Evolutionary conservation across 1,140 invertebrate species (phyloP).

Genomic region (Drosophila repletoides): DNA sequence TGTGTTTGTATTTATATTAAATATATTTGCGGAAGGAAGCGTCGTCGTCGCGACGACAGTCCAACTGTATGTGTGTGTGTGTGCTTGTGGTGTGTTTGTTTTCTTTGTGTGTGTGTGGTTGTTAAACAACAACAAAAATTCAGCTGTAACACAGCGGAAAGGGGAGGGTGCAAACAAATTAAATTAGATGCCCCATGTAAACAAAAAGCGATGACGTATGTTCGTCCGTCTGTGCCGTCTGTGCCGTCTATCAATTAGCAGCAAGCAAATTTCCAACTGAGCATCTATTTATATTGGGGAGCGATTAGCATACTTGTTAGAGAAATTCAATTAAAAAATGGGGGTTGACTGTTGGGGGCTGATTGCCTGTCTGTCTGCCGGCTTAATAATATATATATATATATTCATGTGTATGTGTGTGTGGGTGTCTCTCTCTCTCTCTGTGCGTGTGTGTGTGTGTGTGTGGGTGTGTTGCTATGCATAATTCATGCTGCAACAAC

Average conservation of each 20-base stretch:
- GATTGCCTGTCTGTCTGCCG: not conserved
- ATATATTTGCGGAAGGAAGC: slow-evolving; percentile 10
- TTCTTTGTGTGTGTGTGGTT: not conserved
- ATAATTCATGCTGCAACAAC: slow-evolving; percentile 27
- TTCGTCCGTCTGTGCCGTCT: not conserved
- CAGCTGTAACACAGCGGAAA: too few species aligned
- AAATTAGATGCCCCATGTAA: slow-evolving; percentile 28
- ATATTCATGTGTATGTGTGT: not conserved
- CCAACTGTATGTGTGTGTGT: not conserved
- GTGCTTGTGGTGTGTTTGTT: not conserved
- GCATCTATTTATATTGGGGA: slow-evolving; percentile 50
- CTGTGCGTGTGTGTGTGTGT: not conserved
- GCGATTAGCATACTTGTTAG: slow-evolving; percentile 46
- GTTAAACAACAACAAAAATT: slow-evolving; percentile 6
- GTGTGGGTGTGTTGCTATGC: slow-evolving; percentile 7
- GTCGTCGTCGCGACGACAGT: not conserved
- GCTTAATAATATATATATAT: not conserved
- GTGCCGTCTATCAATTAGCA: slow-evolving; percentile 1
- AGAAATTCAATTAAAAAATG: slow-evolving; percentile 26
- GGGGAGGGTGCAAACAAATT: slow-evolving; percentile 25
- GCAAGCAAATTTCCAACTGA: not conserved
- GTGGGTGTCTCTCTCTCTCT: too few species aligned
- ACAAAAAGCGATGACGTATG: slow-evolving; percentile 20
- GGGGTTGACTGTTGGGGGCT: not conserved
- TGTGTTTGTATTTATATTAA: too few species aligned